Conservation (phyloP, 1,140 invertebrate species). For the Eufriesea mexicana region DNA sequence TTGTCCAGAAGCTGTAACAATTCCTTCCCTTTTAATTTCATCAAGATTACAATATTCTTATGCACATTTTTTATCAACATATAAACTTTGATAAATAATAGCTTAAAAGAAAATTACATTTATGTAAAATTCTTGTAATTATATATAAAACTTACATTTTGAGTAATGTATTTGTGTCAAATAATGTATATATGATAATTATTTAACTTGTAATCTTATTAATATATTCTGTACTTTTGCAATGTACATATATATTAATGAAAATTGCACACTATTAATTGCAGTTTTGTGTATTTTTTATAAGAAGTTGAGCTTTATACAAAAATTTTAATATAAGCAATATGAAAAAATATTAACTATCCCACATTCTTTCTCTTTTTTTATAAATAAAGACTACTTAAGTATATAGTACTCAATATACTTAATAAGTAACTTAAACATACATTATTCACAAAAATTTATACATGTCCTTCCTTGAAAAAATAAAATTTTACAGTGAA, state of each 20-base stretch:
- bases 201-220: slow-evolving; percentile 30
- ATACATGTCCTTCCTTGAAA: background rate
- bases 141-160: slow-evolving; percentile 43
- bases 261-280: slow-evolving; percentile 50
- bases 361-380: background rate
- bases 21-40: slow-evolving; percentile 13
- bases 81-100: background rate
- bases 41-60: slow-evolving; percentile 7
- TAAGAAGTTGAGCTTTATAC: slow-evolving; percentile 30
- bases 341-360: slow-evolving; percentile 38
- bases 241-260: slow-evolving; percentile 19
- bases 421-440: slow-evolving; percentile 34
- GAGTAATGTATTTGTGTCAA: slow-evolving; percentile 18
- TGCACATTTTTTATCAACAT: background rate
- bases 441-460: slow-evolving; percentile 33
- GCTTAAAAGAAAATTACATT: background rate
- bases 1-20: background rate
- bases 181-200: slow-evolving; percentile 15
- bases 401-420: background rate
- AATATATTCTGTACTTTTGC: slow-evolving; percentile 45
- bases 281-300: slow-evolving; percentile 3
- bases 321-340: slow-evolving; percentile 22
- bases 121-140: slow-evolving; percentile 21
- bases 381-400: slow-evolving; percentile 29
- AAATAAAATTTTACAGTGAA: slow-evolving; percentile 5